Evolutionary conservation across 2,888 invertebrate species (phyloP).

Genomic region (Gortyna flavago): DNA sequence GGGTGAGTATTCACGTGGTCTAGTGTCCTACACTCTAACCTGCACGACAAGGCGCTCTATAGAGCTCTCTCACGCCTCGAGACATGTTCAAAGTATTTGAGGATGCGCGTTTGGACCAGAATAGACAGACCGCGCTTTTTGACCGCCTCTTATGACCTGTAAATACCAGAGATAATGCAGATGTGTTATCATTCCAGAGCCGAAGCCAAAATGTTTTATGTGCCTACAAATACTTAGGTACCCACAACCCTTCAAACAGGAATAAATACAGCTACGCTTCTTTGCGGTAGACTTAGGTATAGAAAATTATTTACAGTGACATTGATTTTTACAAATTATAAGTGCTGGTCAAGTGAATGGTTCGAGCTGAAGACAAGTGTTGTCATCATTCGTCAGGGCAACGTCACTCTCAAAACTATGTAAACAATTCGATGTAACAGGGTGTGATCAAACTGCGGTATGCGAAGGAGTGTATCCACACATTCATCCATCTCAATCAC

Average conservation of each 20-base stretch:
- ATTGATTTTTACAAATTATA: neutral
- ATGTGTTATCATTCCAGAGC: neutral
- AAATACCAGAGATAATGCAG: neutral
- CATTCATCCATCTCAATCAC: neutral
- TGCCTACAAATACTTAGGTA: neutral
- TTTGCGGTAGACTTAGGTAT: neutral
- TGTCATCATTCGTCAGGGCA: too few relatives aligned
- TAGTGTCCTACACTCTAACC: too few relatives aligned
- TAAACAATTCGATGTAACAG: neutral
- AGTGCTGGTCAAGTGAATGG: neutral
- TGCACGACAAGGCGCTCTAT: too few relatives aligned
- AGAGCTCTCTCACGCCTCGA: too few relatives aligned
- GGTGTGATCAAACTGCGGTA: constrained; percentile 24
- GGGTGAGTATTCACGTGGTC: too few relatives aligned
- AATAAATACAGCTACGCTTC: neutral
- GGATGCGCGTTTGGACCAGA: too few relatives aligned
- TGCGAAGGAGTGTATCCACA: constrained; percentile 10
- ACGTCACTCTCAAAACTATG: neutral
- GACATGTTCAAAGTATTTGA: too few relatives aligned
- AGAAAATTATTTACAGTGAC: neutral
- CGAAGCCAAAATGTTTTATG: neutral
- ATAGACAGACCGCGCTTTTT: too few relatives aligned
- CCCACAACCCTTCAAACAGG: neutral
- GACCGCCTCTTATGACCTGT: too few relatives aligned
- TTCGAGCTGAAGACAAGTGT: neutral